phyloP scores from a whole-genome alignment of 2,113 vertebrate genomes.

The Grammomys surdaster region DNA sequence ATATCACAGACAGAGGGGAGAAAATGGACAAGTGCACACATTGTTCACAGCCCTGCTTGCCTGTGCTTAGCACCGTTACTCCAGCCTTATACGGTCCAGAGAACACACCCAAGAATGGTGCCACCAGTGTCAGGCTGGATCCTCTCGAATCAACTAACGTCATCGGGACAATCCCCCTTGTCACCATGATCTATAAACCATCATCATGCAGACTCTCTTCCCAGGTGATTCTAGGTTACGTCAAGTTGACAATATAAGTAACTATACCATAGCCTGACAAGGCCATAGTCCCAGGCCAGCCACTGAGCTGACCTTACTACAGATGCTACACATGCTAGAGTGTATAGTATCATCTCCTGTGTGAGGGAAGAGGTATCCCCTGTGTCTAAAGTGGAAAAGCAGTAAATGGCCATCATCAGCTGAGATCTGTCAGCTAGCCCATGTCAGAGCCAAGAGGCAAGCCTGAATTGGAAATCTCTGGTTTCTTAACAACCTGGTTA shows the following conservation, averaged over 20 bases:
- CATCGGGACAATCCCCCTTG: neutral
- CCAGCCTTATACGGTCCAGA: neutral
- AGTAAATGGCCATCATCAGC: too few relatives aligned
- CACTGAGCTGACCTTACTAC: neutral
- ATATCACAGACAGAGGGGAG: too few relatives aligned
- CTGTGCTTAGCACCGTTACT: too few relatives aligned
- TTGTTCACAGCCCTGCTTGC: neutral
- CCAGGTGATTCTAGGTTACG: neutral
- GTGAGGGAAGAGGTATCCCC: too few relatives aligned
- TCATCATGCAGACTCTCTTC: neutral
- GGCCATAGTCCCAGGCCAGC: neutral
- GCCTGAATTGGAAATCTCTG: too few relatives aligned
- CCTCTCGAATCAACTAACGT: too few relatives aligned
- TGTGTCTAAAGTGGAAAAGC: neutral
- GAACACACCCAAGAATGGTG: neutral
- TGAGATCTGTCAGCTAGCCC: neutral
- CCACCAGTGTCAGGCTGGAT: neutral
- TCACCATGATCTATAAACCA: neutral
- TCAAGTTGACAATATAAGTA: neutral
- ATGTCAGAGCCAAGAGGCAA: neutral
- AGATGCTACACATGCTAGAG: neutral
- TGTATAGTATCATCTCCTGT: accelerated
- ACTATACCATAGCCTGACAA: neutral
- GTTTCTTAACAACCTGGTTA: too few relatives aligned
- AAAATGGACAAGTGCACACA: neutral